A percentile compares a stretch with the other conserved stretches of the same genome.
phyloP scores from a whole-genome alignment of 2,113 vertebrate species.

The Hippolais icterina region DNA sequence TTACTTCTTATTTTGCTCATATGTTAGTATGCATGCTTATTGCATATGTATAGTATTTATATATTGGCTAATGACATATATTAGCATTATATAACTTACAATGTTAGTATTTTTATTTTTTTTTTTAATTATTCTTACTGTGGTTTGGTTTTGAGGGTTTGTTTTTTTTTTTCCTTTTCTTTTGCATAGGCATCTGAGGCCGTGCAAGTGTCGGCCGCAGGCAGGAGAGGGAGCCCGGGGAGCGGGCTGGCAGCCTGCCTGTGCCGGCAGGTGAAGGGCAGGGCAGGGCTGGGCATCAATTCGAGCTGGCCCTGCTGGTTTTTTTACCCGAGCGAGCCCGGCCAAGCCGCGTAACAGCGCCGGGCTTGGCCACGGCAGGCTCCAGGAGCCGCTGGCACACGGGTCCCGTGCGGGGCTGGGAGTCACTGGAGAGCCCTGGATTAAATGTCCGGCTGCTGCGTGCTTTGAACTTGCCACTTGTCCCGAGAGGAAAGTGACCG shows the following conservation, averaged over 20 bases:
- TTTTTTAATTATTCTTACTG: background rate
- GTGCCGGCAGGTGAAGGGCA: background rate
- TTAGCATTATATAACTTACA: no score
- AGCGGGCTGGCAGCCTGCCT: background rate
- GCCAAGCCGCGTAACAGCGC: background rate
- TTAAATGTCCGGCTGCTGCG: slow-evolving; percentile 15
- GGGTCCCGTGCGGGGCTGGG: slow-evolving; percentile 9
- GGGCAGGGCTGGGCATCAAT: background rate
- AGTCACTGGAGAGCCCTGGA: slow-evolving; percentile 63
- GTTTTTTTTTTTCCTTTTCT: background rate
- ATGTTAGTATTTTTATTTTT: background rate
- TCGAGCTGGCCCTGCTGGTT: background rate
- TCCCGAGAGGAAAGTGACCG: background rate
- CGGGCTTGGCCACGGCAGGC: background rate
- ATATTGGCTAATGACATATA: background rate
- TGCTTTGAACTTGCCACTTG: background rate
- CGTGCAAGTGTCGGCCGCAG: background rate
- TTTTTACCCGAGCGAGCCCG: background rate
- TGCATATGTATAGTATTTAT: background rate
- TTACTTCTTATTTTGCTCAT: background rate
- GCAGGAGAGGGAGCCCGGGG: slow-evolving; percentile 36
- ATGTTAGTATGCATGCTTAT: background rate
- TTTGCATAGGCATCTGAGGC: background rate
- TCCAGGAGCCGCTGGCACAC: slow-evolving; percentile 17
- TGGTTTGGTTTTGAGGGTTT: no score